A percentile compares a stretch with the other conserved stretches of the same genome.
phyloP scores from a whole-genome alignment of 2,797 vertebrate species.

The Micrastur ruficollis region DNA sequence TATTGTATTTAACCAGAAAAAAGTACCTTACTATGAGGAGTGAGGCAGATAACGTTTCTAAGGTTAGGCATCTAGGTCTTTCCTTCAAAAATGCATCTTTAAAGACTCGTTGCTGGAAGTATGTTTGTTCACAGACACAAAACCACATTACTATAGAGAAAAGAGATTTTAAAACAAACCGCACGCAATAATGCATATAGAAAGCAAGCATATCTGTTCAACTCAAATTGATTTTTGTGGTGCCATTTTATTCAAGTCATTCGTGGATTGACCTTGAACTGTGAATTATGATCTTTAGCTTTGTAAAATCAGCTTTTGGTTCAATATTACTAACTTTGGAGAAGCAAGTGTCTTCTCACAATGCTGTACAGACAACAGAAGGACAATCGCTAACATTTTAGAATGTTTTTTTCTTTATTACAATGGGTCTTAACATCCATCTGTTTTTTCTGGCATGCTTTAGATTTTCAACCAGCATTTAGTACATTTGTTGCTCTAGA shows the following conservation, averaged over 20 bases:
- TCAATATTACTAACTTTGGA: background rate
- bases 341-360: background rate
- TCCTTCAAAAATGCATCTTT: background rate
- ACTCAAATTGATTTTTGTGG: background rate
- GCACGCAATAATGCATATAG: background rate
- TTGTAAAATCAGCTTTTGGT: slow-evolving; percentile 9
- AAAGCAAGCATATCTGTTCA: background rate
- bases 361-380: background rate
- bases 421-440: slow-evolving; percentile 22
- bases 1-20: background rate
- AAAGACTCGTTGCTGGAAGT: background rate
- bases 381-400: background rate
- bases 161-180: background rate
- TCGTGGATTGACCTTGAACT: background rate
- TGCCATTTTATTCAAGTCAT: background rate
- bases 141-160: background rate
- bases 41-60: background rate
- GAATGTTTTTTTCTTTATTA: slow-evolving; percentile 16
- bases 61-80: background rate
- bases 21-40: background rate
- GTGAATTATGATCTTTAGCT: background rate
- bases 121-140: background rate
- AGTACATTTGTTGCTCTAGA: background rate
- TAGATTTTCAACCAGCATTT: background rate
- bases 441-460: slow-evolving; percentile 36